Conservation (phyloP, 2,888 invertebrate genomes). For the Drosophila demipolita region DNA sequence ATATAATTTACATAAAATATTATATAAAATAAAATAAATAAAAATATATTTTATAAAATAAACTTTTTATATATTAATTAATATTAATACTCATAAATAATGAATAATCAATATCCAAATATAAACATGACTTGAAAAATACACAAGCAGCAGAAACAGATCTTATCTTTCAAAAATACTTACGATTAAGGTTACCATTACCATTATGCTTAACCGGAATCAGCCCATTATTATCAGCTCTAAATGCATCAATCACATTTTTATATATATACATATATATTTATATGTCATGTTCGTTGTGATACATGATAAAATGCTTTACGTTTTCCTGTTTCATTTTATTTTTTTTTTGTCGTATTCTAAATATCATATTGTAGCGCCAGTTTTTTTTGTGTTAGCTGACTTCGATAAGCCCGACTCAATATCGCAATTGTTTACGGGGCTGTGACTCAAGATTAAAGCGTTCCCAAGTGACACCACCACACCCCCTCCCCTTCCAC, state of each 20-base stretch:
- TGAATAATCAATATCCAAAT: background rate
- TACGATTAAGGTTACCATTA: background rate
- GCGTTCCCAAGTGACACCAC: constrained; percentile 25
- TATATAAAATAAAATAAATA: background rate
- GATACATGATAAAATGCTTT: constrained; percentile 7
- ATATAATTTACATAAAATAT: background rate
- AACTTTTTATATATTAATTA: background rate
- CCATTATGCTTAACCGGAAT: background rate
- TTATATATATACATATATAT: background rate
- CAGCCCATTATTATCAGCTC: constrained; percentile 1
- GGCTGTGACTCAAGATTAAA: constrained; percentile 45
- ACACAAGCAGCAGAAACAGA: background rate
- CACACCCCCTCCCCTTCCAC: background rate
- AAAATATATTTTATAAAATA: background rate
- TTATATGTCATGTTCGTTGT: constrained; percentile 10
- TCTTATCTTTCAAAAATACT: background rate
- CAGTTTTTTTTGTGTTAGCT: constrained; percentile 36
- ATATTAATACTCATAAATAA: background rate
- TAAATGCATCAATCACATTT: constrained; percentile 17
- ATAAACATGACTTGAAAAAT: no score
- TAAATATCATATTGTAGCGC: constrained; percentile 41
- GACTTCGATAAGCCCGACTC: constrained; percentile 53
- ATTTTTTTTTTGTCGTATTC: constrained; percentile 26
- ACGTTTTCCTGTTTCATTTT: constrained; percentile 19
- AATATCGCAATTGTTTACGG: constrained; percentile 56